Conservation (phyloP, 2,888 invertebrate genomes). For the Sphecodes monilicornis region DNA sequence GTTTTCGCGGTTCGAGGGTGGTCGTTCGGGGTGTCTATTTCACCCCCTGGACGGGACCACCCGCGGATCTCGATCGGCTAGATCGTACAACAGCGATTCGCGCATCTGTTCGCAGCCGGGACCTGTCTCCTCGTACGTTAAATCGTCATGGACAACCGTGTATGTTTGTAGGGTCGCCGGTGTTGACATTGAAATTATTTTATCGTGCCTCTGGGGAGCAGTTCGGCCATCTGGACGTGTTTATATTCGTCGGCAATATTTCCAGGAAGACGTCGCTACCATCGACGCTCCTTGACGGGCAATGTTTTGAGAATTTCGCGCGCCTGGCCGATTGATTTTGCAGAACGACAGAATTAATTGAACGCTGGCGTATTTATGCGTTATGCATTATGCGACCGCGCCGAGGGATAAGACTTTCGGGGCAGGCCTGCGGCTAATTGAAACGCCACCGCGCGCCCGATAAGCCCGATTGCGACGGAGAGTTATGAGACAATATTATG, state of each 20-base stretch:
- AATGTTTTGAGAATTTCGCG: neutral
- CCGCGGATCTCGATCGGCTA: conserved; percentile 71
- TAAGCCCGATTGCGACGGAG: conserved; percentile 82
- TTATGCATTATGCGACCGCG: conserved; percentile 72
- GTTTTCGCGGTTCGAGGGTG: conserved; percentile 15
- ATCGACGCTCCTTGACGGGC: conserved; percentile 81
- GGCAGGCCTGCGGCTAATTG: conserved; percentile 79
- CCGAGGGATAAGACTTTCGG: conserved; percentile 82
- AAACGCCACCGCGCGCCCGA: conserved; percentile 81
- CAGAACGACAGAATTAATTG: conserved; percentile 76
- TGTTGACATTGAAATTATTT: conserved; percentile 69
- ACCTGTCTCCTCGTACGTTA: conserved; percentile 30
- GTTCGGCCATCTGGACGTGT: conserved; percentile 37
- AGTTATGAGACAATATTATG: conserved; percentile 84
- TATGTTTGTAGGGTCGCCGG: conserved; percentile 30
- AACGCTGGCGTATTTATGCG: conserved; percentile 80
- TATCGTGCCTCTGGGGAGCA: conserved; percentile 61
- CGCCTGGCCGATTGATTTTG: neutral
- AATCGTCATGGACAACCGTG: conserved; percentile 24
- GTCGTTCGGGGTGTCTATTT: conserved; percentile 43
- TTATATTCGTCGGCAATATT: neutral
- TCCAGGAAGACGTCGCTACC: neutral
- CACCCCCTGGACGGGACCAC: conserved; percentile 57
- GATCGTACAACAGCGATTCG: conserved; percentile 22
- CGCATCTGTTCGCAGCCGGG: conserved; percentile 34